phyloP scores from a whole-genome alignment of 2,113 vertebrate species.

The Sinocyclocheilus rhinocerous region DNA sequence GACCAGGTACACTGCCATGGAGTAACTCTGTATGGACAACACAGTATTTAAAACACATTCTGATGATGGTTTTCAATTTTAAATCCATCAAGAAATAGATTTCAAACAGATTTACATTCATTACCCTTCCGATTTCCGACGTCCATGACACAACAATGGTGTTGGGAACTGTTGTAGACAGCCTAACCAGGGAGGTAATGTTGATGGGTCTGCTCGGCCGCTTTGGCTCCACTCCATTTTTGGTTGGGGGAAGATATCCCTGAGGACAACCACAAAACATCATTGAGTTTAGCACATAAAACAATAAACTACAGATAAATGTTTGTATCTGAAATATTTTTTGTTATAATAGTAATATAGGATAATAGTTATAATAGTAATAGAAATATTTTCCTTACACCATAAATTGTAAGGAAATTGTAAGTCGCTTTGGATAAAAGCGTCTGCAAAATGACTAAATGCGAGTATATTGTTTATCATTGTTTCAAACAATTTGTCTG shows the following conservation, averaged over 20 bases:
- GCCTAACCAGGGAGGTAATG: slow-evolving; percentile 94
- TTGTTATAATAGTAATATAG: neutral
- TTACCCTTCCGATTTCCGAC: slow-evolving; percentile 96
- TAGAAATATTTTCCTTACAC: too few relatives aligned
- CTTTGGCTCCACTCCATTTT: slow-evolving; percentile 99
- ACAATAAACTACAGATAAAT: neutral
- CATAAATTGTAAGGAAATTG: too few relatives aligned
- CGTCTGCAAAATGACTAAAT: too few relatives aligned
- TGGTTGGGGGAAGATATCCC: slow-evolving; percentile 99
- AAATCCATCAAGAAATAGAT: neutral
- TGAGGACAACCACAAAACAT: slow-evolving; percentile 56
- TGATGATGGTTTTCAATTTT: neutral
- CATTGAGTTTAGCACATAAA: neutral
- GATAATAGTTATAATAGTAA: too few relatives aligned
- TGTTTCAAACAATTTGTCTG: neutral
- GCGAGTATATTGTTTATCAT: neutral
- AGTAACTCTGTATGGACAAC: slow-evolving; percentile 84
- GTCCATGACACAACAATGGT: slow-evolving; percentile 98
- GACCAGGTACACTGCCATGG: slow-evolving; percentile 98
- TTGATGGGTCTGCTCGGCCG: slow-evolving; percentile 98
- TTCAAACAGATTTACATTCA: slow-evolving; percentile 42
- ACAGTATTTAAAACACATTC: neutral
- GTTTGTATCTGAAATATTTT: neutral
- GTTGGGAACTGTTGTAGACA: slow-evolving; percentile 97
- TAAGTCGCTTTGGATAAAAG: too few relatives aligned